These are phyloP conservation scores for Chitala chitala DNA, from an alignment of 2,113 vertebrate genomes.

Conservation along the genomic window DNA sequence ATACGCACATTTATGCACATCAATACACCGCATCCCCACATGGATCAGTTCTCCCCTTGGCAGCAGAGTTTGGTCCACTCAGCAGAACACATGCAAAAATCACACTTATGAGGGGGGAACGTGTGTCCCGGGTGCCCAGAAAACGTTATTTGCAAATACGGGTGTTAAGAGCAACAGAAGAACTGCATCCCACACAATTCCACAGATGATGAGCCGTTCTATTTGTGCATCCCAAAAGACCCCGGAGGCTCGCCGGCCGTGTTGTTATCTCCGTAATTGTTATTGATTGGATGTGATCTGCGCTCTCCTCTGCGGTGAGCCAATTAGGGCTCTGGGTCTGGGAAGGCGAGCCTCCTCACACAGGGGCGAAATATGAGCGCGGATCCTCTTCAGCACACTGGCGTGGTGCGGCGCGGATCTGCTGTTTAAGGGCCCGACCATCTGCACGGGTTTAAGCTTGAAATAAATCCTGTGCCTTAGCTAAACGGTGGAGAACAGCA, in stretches of 20 bases:
- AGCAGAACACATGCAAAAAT: background rate
- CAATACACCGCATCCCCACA: background rate
- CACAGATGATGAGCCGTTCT: background rate
- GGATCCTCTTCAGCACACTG: background rate
- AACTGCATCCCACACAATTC: slow-evolving; percentile 2
- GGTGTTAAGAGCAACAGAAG: background rate
- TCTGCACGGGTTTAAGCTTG: no score
- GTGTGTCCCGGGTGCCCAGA: no score
- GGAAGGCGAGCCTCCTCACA: slow-evolving; percentile 15
- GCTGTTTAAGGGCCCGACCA: no score
- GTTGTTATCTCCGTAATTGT: slow-evolving; percentile 38
- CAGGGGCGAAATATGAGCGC: background rate
- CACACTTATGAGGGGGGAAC: no score
- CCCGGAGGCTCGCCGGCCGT: slow-evolving; percentile 21
- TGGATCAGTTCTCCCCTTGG: background rate
- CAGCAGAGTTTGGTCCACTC: background rate
- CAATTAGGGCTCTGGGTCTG: slow-evolving; percentile 34
- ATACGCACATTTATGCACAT: background rate
- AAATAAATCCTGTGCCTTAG: no score
- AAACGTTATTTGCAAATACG: background rate
- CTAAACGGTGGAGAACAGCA: no score
- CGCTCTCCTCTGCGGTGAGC: slow-evolving; percentile 17
- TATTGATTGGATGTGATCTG: slow-evolving; percentile 43
- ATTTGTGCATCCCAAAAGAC: slow-evolving; percentile 14
- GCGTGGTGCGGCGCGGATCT: no score